These are phyloP conservation scores for Eristalinus aeneus DNA, from an alignment of 2,888 invertebrate genomes.

Conservation along the genomic window DNA sequence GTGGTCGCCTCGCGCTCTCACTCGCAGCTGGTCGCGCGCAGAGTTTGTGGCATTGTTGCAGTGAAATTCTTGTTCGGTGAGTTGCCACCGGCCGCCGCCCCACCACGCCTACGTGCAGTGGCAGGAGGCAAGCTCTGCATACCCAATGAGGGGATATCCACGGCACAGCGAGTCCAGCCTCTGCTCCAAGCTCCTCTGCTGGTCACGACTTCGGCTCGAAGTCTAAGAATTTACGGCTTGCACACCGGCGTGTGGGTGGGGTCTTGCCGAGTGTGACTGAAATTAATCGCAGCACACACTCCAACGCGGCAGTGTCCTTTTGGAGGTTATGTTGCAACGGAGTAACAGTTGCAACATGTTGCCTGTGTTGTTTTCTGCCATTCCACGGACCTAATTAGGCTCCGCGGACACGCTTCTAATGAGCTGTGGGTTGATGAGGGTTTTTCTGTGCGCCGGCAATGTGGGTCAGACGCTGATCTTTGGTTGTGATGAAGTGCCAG, in stretches of 20 bases:
- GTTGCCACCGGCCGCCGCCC: background rate
- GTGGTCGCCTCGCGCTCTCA: background rate
- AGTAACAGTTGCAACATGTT: constrained; percentile 32
- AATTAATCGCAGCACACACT: background rate
- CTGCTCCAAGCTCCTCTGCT: too few species aligned
- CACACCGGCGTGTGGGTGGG: constrained; percentile 32
- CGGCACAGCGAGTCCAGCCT: background rate
- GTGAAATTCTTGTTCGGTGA: constrained; percentile 57
- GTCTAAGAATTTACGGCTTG: background rate
- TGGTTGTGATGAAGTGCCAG: constrained; percentile 35
- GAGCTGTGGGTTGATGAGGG: constrained; percentile 4
- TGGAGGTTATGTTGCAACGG: background rate
- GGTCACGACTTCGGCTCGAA: background rate
- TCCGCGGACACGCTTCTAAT: constrained; percentile 11
- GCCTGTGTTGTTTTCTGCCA: background rate
- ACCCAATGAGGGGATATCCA: constrained; percentile 34
- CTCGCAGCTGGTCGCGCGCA: background rate
- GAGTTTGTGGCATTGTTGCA: constrained; percentile 39
- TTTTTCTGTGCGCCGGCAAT: constrained; percentile 15
- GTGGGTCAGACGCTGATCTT: constrained; percentile 34
- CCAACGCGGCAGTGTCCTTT: constrained; percentile 4
- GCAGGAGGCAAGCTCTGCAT: constrained; percentile 48
- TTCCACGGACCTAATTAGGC: constrained; percentile 1
- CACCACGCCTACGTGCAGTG: constrained; percentile 47
- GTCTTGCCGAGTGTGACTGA: constrained; percentile 9